phyloP scores from a whole-genome alignment of 2,797 vertebrate species.

The Iguana delicatissima region DNA sequence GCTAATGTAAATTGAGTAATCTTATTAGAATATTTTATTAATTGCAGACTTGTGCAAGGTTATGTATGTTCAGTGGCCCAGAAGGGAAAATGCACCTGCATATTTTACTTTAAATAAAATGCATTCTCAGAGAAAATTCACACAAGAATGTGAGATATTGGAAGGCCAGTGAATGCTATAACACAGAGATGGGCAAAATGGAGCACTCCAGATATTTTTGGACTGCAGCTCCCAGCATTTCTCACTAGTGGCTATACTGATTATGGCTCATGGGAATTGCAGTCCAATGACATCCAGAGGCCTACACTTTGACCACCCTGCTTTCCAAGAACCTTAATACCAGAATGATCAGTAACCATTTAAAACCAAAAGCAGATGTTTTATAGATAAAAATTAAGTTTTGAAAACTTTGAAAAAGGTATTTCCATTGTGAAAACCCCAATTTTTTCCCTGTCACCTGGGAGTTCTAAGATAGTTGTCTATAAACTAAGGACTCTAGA shows the following conservation, averaged over 20 bases:
- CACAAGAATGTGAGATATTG: neutral
- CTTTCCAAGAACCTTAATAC: neutral
- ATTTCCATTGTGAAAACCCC: neutral
- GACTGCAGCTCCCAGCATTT: no score
- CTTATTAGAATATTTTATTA: neutral
- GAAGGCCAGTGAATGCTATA: neutral
- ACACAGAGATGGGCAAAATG: no score
- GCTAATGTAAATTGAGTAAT: neutral
- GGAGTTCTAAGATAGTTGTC: slow-evolving; percentile 36
- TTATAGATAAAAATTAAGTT: neutral
- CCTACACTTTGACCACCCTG: no score
- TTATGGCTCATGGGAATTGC: no score
- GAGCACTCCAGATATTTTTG: no score
- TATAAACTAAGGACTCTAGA: slow-evolving; percentile 18
- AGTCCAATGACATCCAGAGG: neutral
- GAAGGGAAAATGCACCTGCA: neutral
- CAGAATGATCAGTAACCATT: neutral
- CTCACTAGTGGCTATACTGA: no score
- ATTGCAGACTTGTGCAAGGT: neutral
- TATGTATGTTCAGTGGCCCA: neutral
- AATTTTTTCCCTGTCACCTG: slow-evolving; percentile 44
- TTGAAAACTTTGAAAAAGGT: neutral
- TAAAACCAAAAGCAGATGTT: neutral
- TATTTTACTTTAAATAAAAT: neutral
- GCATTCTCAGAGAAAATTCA: neutral